Conservation (phyloP, 2,113 vertebrate species). For the Eclectus roratus region DNA sequence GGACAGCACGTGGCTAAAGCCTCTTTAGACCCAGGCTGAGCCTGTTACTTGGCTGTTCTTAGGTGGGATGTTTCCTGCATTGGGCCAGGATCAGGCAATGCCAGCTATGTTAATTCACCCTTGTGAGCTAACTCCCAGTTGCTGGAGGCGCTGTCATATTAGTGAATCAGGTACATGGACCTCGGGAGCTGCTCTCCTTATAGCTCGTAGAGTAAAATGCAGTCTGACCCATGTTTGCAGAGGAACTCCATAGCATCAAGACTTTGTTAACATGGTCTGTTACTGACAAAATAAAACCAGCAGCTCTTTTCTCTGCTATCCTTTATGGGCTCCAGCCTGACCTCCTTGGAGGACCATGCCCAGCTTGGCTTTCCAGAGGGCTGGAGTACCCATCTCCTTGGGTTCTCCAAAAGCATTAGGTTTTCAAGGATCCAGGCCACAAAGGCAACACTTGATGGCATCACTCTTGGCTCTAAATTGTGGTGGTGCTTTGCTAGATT, state of each 20-base stretch:
- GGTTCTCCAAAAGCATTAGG: not conserved
- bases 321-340: not conserved
- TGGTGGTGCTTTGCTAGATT: not conserved
- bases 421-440: not conserved
- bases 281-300: not conserved
- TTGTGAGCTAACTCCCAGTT: not conserved
- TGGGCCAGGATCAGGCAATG: accelerated
- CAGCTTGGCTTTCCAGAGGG: not conserved
- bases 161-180: not conserved
- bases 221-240: not conserved
- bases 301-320: not conserved
- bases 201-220: not conserved
- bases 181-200: not conserved
- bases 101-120: not conserved
- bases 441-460: not conserved
- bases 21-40: not conserved
- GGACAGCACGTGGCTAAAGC: accelerated
- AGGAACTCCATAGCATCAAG: accelerated
- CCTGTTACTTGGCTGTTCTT: not conserved
- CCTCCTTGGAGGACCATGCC: not conserved
- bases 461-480: not conserved
- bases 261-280: accelerated
- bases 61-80: not conserved
- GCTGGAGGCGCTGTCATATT: not conserved
- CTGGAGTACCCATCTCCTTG: not conserved